These are phyloP conservation scores for Hypocryptadius cinnamomeus DNA, from an alignment of 2,113 vertebrate species.

Conservation along the genomic window DNA sequence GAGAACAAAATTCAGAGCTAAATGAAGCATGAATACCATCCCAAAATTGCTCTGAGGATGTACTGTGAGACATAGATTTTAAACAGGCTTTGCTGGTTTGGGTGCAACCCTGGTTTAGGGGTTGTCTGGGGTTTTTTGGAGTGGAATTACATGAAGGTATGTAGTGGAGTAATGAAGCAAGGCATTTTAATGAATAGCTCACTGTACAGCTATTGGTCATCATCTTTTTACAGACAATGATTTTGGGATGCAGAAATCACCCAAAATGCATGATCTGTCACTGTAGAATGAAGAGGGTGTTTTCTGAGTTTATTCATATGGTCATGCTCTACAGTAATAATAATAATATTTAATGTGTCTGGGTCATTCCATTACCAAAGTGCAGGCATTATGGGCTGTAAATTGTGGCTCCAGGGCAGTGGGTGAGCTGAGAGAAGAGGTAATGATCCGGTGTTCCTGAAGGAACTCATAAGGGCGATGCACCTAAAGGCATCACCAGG, in stretches of 20 bases:
- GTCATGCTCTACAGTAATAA: not conserved
- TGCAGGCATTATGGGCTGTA: not conserved
- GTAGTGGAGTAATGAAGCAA: not conserved
- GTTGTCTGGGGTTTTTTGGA: not conserved
- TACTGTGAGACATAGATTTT: not conserved
- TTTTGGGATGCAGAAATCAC: not conserved
- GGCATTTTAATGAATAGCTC: not conserved
- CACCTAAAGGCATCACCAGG: not conserved
- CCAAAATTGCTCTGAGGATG: not conserved
- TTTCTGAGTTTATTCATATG: not conserved
- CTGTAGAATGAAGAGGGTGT: not conserved
- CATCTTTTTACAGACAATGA: not conserved
- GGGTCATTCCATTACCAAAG: conserved; percentile 4
- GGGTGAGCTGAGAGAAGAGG: not conserved
- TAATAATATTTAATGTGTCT: not conserved
- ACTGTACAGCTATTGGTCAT: not conserved
- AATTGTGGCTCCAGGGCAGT: not conserved
- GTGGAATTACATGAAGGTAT: not conserved
- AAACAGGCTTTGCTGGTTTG: conserved; percentile 2
- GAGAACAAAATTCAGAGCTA: conserved; percentile 10
- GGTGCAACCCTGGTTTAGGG: not conserved
- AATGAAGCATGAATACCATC: conserved; percentile 33
- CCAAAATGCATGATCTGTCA: not conserved
- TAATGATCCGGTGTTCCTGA: not conserved
- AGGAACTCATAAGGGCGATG: rapidly evolving